These are phyloP conservation scores for Pitta sordida DNA, from an alignment of 2,113 vertebrate species.

Conservation along the genomic window DNA sequence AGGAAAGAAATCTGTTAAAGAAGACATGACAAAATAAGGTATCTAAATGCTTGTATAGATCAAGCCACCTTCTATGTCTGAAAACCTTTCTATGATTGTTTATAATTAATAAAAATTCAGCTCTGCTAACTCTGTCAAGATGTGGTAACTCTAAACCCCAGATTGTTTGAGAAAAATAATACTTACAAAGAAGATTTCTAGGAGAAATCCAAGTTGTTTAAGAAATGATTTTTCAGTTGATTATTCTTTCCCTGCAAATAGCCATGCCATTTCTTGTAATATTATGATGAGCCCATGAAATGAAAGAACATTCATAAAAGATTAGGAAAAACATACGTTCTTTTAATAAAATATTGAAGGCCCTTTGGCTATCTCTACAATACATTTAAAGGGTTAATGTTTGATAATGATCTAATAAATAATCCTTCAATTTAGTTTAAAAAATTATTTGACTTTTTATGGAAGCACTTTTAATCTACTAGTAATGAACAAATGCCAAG, in stretches of 20 bases:
- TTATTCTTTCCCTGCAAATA: neutral
- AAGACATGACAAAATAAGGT: neutral
- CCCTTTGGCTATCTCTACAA: neutral
- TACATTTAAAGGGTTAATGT: neutral
- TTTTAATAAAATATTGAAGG: neutral
- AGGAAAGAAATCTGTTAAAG: neutral
- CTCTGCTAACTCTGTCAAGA: neutral
- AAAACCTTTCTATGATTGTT: neutral
- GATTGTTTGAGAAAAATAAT: neutral
- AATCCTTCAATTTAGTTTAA: neutral
- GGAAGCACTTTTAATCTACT: neutral
- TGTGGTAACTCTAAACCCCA: neutral
- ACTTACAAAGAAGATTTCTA: neutral
- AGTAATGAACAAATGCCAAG: neutral
- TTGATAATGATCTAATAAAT: conserved; percentile 10
- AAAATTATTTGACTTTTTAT: neutral
- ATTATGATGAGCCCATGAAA: neutral
- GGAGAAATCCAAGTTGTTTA: neutral
- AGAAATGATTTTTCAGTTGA: neutral
- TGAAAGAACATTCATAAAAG: neutral
- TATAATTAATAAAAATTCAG: neutral
- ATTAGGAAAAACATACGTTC: neutral
- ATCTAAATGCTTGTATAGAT: neutral
- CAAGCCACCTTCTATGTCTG: neutral
- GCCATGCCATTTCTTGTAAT: neutral